Base-by-base conservation (phyloP, 2,797 vertebrate genomes). In the Peromyscus eremicus region DNA sequence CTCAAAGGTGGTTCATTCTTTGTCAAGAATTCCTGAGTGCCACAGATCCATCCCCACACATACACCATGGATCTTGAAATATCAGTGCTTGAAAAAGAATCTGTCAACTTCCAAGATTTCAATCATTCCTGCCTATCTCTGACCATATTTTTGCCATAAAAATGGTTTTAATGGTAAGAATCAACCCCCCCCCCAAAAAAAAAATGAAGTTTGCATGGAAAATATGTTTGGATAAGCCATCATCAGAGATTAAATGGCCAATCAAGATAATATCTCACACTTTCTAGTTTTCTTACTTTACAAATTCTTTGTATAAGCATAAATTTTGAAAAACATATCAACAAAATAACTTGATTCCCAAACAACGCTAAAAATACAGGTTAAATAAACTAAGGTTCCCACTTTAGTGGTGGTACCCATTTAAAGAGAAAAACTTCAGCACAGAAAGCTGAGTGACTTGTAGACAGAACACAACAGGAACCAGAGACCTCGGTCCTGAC, bases 251-350 rank as follows among this genome's bases (percentile, higher is more conserved):
- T 57, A 76, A 89, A 92, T 86, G 52, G 52, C 70, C 68, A 25
- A 64, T 23, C 3, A 25, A 89, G 68, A 52, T n/a, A 84, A 49
- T 64, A 91, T n/a, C 12, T 40, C 91, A 71, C 23, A 68, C 83
- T 84, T 91, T 66, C 90, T 27, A 71, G 32, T 66, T 68, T 14
- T 46, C 6, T 76, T 34, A 40, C 66, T 82, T 96, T 85, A 82
- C 7, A 77, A 37, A 84, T 83, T 64, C 25, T 34, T 64, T 77
- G 93, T n/a, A 91, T 85, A 83, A 83, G 79, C 62, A 7, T 13
- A 27, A 57, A 68, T n/a, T 57, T 34, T 81, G 29, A 3, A 52
- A 96, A 81, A 92, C 75, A 90, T 57, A 76, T 60, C 43, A 93
- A 57, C 37, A 89, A 86, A 82, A 73, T 79, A 93, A 52, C 60